phyloP scores from a whole-genome alignment of 2,113 vertebrate species.

The Trematomus loennbergii region DNA sequence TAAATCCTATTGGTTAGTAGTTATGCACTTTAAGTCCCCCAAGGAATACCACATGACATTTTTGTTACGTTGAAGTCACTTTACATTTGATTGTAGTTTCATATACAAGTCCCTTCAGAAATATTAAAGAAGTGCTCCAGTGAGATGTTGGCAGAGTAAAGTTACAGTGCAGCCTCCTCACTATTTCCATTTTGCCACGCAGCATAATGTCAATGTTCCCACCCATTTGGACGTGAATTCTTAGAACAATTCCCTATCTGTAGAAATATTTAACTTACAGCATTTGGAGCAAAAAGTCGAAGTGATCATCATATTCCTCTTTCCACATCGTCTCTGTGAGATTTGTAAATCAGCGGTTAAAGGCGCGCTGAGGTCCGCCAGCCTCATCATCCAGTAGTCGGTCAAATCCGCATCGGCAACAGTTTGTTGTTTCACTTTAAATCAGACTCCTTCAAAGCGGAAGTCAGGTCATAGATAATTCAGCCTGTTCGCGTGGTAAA shows the following conservation, averaged over 20 bases:
- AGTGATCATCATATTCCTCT: constrained; percentile 86
- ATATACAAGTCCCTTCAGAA: not conserved
- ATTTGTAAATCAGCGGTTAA: constrained; percentile 54
- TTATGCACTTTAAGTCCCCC: no score
- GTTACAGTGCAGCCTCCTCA: constrained; percentile 26
- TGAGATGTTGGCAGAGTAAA: constrained; percentile 4
- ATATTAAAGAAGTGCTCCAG: not conserved
- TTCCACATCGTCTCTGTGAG: constrained; percentile 83
- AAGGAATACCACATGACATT: no score
- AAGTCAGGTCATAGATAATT: constrained; percentile 23
- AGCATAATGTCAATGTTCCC: constrained; percentile 52
- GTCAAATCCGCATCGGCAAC: constrained; percentile 56
- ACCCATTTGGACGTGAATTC: constrained; percentile 16
- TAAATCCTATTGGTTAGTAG: not conserved
- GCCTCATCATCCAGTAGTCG: constrained; percentile 65
- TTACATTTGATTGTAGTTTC: not conserved
- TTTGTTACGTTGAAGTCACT: not conserved
- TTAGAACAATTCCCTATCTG: not conserved
- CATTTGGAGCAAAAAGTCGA: constrained; percentile 84
- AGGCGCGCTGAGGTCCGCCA: constrained; percentile 54
- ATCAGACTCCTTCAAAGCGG: constrained; percentile 10
- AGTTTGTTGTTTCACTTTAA: constrained; percentile 8
- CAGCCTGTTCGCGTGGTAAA: not conserved
- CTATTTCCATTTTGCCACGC: constrained; percentile 68
- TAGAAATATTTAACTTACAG: constrained; percentile 77